Conservation (phyloP, 2,797 vertebrate genomes). For the Myotis pilosus region DNA sequence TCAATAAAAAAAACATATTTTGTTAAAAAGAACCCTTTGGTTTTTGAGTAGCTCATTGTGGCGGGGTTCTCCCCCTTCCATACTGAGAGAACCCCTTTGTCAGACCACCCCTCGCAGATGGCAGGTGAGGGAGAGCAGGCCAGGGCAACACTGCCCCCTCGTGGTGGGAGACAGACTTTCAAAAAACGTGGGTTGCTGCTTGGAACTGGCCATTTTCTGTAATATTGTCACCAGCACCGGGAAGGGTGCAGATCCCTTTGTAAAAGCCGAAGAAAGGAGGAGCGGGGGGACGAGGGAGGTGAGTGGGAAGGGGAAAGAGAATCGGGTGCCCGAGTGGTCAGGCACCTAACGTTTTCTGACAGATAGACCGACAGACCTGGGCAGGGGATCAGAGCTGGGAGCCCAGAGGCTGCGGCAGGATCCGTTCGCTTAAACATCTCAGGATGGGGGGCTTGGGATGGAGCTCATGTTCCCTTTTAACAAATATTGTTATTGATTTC, state of each 20-base stretch:
- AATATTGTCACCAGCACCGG: accelerated
- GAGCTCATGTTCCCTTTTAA: background rate
- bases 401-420: background rate
- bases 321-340: background rate
- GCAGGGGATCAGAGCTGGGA: background rate
- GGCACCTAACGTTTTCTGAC: background rate
- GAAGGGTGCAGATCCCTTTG: background rate
- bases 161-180: background rate
- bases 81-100: background rate
- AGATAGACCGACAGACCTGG: accelerated
- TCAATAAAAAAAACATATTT: too few relatives aligned
- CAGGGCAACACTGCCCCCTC: slow-evolving; percentile 44
- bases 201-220: accelerated
- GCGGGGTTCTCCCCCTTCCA: background rate
- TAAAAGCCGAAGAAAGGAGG: background rate
- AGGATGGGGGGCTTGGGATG: background rate
- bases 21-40: background rate
- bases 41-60: background rate
- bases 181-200: background rate
- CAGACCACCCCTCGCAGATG: background rate
- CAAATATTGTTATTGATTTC: too few relatives aligned
- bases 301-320: too few relatives aligned
- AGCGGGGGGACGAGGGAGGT: background rate
- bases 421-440: background rate
- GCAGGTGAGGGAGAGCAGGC: background rate